A percentile compares a stretch with the other conserved stretches of the same genome.
These are phyloP conservation scores for Probosciger aterrimus DNA, from an alignment of 2,113 vertebrate species.

Conservation along the genomic window DNA sequence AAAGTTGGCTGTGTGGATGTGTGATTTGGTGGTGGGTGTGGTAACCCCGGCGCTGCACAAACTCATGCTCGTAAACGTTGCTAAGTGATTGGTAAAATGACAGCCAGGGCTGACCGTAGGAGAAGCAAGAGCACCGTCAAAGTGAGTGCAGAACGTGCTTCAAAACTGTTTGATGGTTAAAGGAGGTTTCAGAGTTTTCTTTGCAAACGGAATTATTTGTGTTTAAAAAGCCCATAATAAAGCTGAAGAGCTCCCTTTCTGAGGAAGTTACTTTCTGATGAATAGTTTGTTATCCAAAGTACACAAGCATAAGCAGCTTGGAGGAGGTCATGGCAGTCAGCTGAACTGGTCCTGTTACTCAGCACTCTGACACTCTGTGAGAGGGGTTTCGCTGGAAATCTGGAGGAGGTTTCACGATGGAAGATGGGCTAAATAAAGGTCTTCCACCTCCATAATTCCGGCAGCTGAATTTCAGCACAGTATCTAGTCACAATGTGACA, in stretches of 20 bases:
- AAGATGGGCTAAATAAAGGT: constrained; percentile 65
- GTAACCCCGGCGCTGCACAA: background rate
- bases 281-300: constrained; percentile 5
- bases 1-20: background rate
- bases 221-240: background rate
- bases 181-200: background rate
- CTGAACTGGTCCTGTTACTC: constrained; percentile 44
- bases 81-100: background rate
- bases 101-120: background rate
- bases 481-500: constrained; percentile 51
- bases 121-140: background rate
- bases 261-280: constrained; percentile 4
- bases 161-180: background rate
- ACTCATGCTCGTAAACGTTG: background rate
- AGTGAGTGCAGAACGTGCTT: background rate
- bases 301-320: background rate
- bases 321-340: background rate
- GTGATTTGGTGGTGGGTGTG: constrained; percentile 21
- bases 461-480: constrained; percentile 48
- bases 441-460: constrained; percentile 39
- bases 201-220: background rate
- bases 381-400: constrained; percentile 2
- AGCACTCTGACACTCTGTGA: background rate
- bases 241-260: background rate
- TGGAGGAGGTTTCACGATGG: constrained; percentile 54